Percentiles rank a stretch among this genome's conserved stretches.
Evolutionary conservation across 2,888 invertebrate genomes (phyloP).

Genomic region (Nephrotoma appendiculata): DNA sequence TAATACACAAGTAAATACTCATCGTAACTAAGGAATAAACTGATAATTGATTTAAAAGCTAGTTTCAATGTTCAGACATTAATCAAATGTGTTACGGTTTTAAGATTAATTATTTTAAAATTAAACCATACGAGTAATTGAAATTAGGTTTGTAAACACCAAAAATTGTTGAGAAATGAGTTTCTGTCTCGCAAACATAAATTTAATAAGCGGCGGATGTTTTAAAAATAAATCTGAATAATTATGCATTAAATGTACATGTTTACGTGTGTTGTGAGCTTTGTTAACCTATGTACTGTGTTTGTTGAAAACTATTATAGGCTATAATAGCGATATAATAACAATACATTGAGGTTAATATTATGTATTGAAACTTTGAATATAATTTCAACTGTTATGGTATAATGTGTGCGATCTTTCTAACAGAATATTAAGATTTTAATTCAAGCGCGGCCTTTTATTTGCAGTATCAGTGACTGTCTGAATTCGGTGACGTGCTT

Average conservation of each 20-base stretch:
- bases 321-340: not conserved
- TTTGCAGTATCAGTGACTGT: no score
- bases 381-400: not conserved
- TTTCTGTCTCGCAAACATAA: not conserved
- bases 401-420: not conserved
- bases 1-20: no score
- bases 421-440: no score
- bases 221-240: not conserved
- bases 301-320: not conserved
- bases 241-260: not conserved
- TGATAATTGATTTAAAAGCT: not conserved
- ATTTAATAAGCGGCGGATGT: not conserved
- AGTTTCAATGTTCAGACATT: not conserved
- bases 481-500: no score
- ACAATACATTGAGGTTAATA: not conserved
- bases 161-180: not conserved
- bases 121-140: not conserved
- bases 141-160: not conserved
- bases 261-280: not conserved
- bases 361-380: not conserved
- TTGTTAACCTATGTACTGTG: not conserved
- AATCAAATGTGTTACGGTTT: not conserved
- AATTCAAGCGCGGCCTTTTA: no score
- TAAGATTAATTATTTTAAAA: not conserved
- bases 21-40: not conserved